phyloP scores from a whole-genome alignment of 2,113 vertebrate genomes.

The Orientallactaga bullata region DNA sequence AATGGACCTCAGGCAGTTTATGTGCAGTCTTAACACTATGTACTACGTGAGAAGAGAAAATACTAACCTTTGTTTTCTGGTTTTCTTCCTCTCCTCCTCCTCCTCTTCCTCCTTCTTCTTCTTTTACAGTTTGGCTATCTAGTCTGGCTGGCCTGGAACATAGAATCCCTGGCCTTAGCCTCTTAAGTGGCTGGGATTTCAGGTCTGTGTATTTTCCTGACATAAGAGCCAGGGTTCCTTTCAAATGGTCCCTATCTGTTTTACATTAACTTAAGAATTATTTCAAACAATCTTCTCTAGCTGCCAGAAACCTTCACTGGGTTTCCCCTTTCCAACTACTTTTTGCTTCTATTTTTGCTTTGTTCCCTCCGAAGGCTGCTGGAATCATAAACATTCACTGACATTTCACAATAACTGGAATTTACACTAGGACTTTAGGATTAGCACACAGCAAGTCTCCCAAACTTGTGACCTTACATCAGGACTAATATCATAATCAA shows the following conservation, averaged over 20 bases:
- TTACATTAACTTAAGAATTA: not conserved
- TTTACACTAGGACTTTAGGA: not conserved
- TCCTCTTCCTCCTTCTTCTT: not conserved
- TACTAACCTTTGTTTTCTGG: not conserved
- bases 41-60: not conserved
- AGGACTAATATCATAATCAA: not conserved
- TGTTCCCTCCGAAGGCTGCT: not conserved
- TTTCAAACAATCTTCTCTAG: not conserved
- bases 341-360: not conserved
- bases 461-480: not conserved
- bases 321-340: conserved; percentile 21
- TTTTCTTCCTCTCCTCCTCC: too few species aligned
- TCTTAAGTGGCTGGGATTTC: not conserved
- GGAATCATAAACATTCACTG: not conserved
- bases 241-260: not conserved
- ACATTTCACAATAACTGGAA: conserved; percentile 52
- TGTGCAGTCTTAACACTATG: not conserved
- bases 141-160: not conserved
- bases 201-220: not conserved
- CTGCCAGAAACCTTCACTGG: conserved; percentile 16
- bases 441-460: conserved; percentile 33
- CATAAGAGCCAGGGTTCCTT: not conserved
- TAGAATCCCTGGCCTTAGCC: too few species aligned
- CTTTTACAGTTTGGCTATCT: not conserved
- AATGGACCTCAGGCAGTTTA: not conserved